Percentiles rank a stretch among this genome's conserved stretches.
Conservation (phyloP, 2,888 invertebrate species). For the Creontiades dilutus region DNA sequence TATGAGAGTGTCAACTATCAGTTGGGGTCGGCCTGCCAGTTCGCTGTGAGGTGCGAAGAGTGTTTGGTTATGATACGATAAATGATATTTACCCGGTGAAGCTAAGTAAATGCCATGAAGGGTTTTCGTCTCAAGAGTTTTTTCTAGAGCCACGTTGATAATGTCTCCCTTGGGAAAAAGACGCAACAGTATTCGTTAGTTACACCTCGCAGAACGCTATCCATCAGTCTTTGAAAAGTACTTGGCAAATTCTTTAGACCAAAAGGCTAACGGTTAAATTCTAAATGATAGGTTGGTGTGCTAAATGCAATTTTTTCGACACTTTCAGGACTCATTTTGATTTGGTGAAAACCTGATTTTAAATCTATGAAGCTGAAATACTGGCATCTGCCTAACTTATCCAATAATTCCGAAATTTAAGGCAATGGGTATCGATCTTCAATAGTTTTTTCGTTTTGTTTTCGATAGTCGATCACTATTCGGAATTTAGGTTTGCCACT, state of each 20-base stretch:
- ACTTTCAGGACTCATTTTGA: conserved; percentile 43
- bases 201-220: conserved; percentile 51
- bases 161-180: too few species aligned
- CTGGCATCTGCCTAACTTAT: conserved; percentile 51
- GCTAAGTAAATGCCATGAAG: too few species aligned
- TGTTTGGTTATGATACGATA: too few species aligned
- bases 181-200: conserved; percentile 32
- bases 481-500: conserved; percentile 58
- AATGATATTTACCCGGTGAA: too few species aligned
- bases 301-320: conserved; percentile 64
- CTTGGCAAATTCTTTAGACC: conserved; percentile 62
- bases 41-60: too few species aligned
- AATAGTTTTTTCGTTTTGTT: conserved; percentile 66
- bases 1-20: too few species aligned
- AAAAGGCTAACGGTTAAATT: conserved; percentile 64
- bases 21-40: too few species aligned
- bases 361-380: conserved; percentile 63
- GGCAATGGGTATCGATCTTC: conserved; percentile 57
- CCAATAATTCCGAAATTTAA: conserved; percentile 61
- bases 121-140: too few species aligned
- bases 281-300: conserved; percentile 44
- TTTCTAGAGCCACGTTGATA: too few species aligned
- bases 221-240: conserved; percentile 75
- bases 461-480: conserved; percentile 64
- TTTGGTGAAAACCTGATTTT: conserved; percentile 70